These are phyloP conservation scores for Drosophila carrolli DNA, from an alignment of 1,140 invertebrate genomes.

Conservation along the genomic window DNA sequence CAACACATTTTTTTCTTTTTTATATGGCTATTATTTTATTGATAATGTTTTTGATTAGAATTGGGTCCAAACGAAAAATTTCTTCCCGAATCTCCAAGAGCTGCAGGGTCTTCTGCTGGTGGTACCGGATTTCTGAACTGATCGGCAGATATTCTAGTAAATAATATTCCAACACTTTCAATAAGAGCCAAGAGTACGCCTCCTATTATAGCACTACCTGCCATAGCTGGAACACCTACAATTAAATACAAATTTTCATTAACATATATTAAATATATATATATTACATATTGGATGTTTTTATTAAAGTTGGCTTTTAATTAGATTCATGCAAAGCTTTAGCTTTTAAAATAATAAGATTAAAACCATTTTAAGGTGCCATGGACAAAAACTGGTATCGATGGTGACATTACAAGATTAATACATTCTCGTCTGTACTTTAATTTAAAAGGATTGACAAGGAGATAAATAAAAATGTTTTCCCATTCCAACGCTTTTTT, in stretches of 20 bases:
- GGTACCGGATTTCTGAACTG: constrained; percentile 34
- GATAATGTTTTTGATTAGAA: constrained; percentile 33
- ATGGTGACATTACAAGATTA: no score
- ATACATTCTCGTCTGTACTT: no score
- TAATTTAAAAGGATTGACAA: no score
- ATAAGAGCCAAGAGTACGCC: constrained; percentile 35
- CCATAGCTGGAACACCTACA: constrained; percentile 39
- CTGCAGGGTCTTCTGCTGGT: constrained; percentile 30
- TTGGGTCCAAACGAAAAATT: constrained; percentile 24
- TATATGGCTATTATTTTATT: constrained; percentile 12
- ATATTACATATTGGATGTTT: no score
- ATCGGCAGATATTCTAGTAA: constrained; percentile 37
- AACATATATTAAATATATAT: no score
- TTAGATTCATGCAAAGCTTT: no score
- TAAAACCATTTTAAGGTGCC: no score
- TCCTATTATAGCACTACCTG: constrained; percentile 34
- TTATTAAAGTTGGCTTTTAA: no score
- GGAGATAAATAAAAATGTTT: no score
- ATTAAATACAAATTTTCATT: neutral
- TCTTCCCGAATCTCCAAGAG: constrained; percentile 27
- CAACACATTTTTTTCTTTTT: neutral
- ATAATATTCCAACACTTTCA: constrained; percentile 37
- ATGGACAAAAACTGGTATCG: no score
- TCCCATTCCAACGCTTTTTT: no score
- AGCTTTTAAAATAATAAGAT: no score